Base-by-base conservation (phyloP, 2,113 vertebrate species). In the Ceyx margarethae region DNA sequence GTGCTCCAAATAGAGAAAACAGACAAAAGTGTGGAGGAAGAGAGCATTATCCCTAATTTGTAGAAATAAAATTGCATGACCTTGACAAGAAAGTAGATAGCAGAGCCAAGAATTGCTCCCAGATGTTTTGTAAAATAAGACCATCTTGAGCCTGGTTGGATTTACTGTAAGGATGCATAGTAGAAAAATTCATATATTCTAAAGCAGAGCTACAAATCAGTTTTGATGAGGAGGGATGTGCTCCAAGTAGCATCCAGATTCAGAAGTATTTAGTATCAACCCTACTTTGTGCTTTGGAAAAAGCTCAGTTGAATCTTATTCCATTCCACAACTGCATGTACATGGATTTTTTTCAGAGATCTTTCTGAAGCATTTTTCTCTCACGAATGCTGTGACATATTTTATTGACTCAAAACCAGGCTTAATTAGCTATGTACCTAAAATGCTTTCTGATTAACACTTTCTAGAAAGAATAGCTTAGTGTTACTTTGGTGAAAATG, bases 41-140 rank as follows among this genome's bases (percentile, higher is more conserved):
- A 92, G 80, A 87, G 46, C 68, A 85, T 91, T 93, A 80, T 77
- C 35, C 35, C 60, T 89, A 57, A 94, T 92, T 92, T 93, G 72
- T 89, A 92, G 68, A 82, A 45, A 42, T 84, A 81, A 92, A 94
- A 93, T 82, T 85, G 74, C 72, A 64, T 74, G 79, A 89, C 72
- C 65, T 81, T 89, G 85, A 87, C 92, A 80, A 87, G 71, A 93
- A 93, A 73, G 58, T 80, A 89, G 89, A 89, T 89, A 79, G 78
- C 76, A 87, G 35, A 85, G 48, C 43, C 60, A 64, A 57, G 48
- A 89, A 92, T 66, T 53, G 75, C 78, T 82, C 68, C 85, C 92
- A 96, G 81, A 91, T 95, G 84, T 87, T 93, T 56, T 73, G 56
- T 85, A 87, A 94, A 87, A 48, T 77, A 71, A 85, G 57, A 89